Base-by-base conservation (phyloP, 1,140 invertebrate genomes). In the Aphelenchoides avenae region DNA sequence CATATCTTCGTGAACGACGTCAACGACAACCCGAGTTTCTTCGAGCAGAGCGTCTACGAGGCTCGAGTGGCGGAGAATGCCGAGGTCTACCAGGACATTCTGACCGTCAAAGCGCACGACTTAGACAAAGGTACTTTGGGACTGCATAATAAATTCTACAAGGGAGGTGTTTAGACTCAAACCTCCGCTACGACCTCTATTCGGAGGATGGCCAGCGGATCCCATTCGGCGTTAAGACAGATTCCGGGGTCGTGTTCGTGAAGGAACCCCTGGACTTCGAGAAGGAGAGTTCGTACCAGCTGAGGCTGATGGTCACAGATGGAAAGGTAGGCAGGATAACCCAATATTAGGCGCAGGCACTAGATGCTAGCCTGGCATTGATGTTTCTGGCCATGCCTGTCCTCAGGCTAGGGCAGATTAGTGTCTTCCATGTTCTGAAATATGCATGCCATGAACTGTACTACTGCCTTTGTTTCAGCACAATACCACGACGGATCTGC, bases 231-330 rank as follows among this genome's bases (percentile, higher is more conserved):
- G 89, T 97, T 53, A 89, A 95, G 74, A 79, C 86, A 0, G 82
- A 85, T 52, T 87, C 86, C 0, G 93, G 93, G 1, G 84, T 88
- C 46, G 86, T 97, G 11, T 86, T 85, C 40, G 88, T 96, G 1
- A 94, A 93, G 73, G 87, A 90, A 75, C 85, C 86, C 0, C 80
- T 98, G 46, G 91, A 97, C 78, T 97, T 91, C 75, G 92, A 97
- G 79, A 86, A 86, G 1, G 86, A 88, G 75, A 87, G 91, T 64
- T 80, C 88, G 13, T 91, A 95, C 79, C 89, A 95, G 73, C 78
- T 97, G 36, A 87, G 91, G 2, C 86, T 97, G 4, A 87, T 92
- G 22, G 92, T 91, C 0, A 85, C 85, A 62, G 92, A 96, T 78
- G 70, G 70, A n/a, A 48, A 55, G n/a, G n/a, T n/a, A n/a, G n/a